Evolutionary conservation across 2,888 invertebrate genomes (phyloP).

Genomic region (Cephus pygmeus): DNA sequence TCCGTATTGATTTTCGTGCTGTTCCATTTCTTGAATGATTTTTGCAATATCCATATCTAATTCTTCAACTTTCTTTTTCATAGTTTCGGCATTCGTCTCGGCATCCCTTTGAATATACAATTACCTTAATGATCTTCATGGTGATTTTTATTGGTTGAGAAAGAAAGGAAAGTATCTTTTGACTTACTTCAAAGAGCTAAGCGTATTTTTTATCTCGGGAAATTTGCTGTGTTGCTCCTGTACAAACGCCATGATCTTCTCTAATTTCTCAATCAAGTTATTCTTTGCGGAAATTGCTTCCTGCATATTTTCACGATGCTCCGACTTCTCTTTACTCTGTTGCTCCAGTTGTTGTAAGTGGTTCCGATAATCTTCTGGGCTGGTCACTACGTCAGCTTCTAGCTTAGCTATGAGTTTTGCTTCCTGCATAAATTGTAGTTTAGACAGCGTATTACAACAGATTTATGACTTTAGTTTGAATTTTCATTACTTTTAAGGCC

Average conservation of each 20-base stretch:
- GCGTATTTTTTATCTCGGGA: constrained; percentile 26
- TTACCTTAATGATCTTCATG: not conserved
- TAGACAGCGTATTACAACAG: not conserved
- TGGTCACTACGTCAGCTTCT: constrained; percentile 39
- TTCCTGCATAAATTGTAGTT: not conserved
- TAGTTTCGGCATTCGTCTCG: constrained; percentile 21
- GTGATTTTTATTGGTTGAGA: not conserved
- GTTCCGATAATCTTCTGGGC: constrained; percentile 38
- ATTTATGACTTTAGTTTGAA: not conserved
- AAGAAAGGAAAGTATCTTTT: not conserved
- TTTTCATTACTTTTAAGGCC: constrained; percentile 32
- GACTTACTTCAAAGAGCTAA: constrained; percentile 33
- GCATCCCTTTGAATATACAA: constrained; percentile 23
- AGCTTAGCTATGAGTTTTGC: constrained; percentile 13
- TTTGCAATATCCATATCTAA: constrained; percentile 9
- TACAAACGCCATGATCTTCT: constrained; percentile 28
- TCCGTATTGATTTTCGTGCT: constrained; percentile 21
- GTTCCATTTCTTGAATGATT: constrained; percentile 18
- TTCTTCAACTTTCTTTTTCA: constrained; percentile 30
- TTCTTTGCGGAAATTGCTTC: constrained; percentile 41
- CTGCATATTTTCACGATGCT: constrained; percentile 34
- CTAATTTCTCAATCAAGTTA: constrained; percentile 33
- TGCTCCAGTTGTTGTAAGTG: constrained; percentile 37
- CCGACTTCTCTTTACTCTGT: constrained; percentile 25
- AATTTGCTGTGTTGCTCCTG: constrained; percentile 32